Evolutionary conservation across 2,113 vertebrate genomes (phyloP).

Genomic region (Tiliqua scincoides): DNA sequence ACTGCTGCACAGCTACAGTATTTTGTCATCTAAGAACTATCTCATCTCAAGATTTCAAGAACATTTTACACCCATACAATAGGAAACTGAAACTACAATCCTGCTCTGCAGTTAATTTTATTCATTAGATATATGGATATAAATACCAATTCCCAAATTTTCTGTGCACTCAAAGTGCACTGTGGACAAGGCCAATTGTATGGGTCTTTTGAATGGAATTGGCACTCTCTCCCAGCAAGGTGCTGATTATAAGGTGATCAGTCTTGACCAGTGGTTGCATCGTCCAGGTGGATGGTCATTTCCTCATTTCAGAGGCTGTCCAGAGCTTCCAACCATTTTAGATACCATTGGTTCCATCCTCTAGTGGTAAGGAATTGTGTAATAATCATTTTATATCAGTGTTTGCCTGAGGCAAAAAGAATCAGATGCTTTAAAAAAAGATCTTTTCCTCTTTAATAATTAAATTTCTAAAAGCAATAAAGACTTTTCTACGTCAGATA

Average conservation of each 20-base stretch:
- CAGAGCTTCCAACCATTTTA: neutral
- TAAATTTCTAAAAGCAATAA: conserved; percentile 57
- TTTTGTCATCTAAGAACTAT: neutral
- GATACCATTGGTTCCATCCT: neutral
- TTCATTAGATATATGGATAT: neutral
- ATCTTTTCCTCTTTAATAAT: conserved; percentile 48
- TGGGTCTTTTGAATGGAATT: neutral
- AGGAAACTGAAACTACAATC: neutral
- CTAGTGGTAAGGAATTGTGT: neutral
- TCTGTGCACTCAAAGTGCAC: neutral
- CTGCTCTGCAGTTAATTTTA: neutral
- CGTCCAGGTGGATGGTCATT: neutral
- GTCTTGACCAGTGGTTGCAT: neutral
- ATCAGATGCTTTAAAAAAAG: neutral
- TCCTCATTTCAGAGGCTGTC: too few species aligned
- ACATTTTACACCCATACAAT: neutral
- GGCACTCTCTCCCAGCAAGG: neutral
- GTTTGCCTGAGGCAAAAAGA: neutral
- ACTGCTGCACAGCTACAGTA: neutral
- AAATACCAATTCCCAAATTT: neutral
- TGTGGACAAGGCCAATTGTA: too few species aligned
- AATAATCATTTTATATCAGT: conserved; percentile 28
- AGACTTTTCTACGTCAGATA: conserved; percentile 42
- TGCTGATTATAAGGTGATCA: neutral
- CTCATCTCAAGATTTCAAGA: conserved; percentile 12